Evolutionary conservation across 2,113 vertebrate species (phyloP), one percentile per base, ranked within the genome.

Genomic region (Cheirogaleus medius): DNA sequence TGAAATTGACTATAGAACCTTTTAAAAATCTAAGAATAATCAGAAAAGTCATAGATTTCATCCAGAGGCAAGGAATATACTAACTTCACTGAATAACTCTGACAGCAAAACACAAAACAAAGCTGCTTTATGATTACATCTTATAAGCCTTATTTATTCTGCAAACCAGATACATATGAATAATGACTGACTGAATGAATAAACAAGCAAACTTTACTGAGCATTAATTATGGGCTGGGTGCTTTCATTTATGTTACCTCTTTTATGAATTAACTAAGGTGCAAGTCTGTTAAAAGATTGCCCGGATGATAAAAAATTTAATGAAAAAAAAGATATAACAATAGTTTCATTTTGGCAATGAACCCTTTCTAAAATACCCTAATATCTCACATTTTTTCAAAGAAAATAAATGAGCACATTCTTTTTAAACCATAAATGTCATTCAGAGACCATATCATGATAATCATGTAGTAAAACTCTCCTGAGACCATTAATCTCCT

Each of bases 391-490:
- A 18, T 74, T 73, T 68, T 64, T 49, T 39, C 42, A 37, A 63
- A 88, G 80, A 93, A 95, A 95, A 95, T n/a, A 91, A 96, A 92
- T 37, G 34, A 94, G 37, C 21, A 54, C 60, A 86, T 95, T 96
- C 84, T 96, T 96, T 91, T 39, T 42, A 73, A 87, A 52, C 39
- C 54, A 39, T 89, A 95, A 95, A 90, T 74, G 81, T 87, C 87
- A 84, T n/a, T 95, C 64, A 74, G 84, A 73, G 74, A 63, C 12
- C 20, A 1, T 77, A 90, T 91, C 87, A 69, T 66, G 76, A 66
- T 69, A 74, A 66, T 32, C 44, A 49, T 6, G 8, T 2, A 90
- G 64, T 63, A 80, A 96, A 95, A 97, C 44, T 74, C 94, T 85
- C 81, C 49, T 64, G 87, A 94, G 87, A 96, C 63, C 29, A 63